Evolutionary conservation across 2,797 vertebrate species (phyloP), one percentile per base, ranked within the genome.

Genomic region (Gadopsis bispinosus): DNA sequence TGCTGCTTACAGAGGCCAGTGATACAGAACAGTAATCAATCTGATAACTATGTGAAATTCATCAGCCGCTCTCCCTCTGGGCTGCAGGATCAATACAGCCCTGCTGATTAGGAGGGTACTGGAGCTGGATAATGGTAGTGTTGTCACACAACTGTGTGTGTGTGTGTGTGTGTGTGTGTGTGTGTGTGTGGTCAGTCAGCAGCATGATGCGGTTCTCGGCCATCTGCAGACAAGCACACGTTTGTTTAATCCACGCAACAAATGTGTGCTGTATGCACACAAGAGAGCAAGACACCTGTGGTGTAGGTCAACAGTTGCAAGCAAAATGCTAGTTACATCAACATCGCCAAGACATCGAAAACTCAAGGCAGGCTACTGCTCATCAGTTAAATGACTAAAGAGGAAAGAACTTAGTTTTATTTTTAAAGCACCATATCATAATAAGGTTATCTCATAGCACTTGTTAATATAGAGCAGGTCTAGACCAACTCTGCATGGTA

Each of bases 11-110:
- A 41, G 39, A 70, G 47, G 17, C 50, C 41, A 39, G 29, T 48
- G 66, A 58, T 20, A 66, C 41, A 54, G 31, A 66, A 51, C 1
- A 45, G 19, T 33, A 64, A 75, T 75, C 75, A 73, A 81, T 75
- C 56, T 69, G 51, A 75, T 59, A 54, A 53, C 59, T 51, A 59
- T 56, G 67, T 63, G 75, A 51, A 53, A 63, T 58, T 69, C 26
- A 75, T 68, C 66, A 68, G 71, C 31, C 0, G 5, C 39, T 51
- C 22, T 58, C 22, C 26, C 56, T 14, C 22, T 12, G 1, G 66
- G 59, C 62, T 48, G 6, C 20, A 19, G 29, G 43, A 73, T 77
- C 64, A 19, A 79, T 72, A 20, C 50, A 62, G 56, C 48, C 12
- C 29, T n/a, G 48, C 22, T 62, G 47, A 72, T 72, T 56, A 65